Conservation (phyloP, 2,113 vertebrate species). For the Symphodus melops region DNA sequence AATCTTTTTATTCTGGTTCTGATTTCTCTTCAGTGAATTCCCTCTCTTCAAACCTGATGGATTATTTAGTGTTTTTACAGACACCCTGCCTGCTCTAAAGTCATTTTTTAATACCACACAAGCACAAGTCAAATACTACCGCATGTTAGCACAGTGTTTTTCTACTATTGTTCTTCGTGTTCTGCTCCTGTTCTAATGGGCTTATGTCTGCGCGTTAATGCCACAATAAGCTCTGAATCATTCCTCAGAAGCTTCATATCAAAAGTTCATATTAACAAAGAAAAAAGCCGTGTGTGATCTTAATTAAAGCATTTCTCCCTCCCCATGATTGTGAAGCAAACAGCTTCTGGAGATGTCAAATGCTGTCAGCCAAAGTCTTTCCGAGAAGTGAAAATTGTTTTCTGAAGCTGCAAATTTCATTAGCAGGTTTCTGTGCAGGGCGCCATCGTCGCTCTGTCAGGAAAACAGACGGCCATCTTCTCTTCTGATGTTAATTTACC, state of each 20-base stretch:
- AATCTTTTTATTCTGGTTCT: constrained; percentile 48
- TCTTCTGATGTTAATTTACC: constrained; percentile 12
- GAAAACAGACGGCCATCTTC: constrained; percentile 11
- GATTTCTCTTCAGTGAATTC: constrained; percentile 47
- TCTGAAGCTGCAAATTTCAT: constrained; percentile 42
- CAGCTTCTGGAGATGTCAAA: constrained; percentile 19
- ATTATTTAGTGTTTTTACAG: constrained; percentile 42
- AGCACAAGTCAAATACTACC: constrained; percentile 15
- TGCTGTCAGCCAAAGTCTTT: constrained; percentile 23
- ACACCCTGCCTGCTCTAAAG: constrained; percentile 15
- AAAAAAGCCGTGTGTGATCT: constrained; percentile 21
- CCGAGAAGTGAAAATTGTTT: constrained; percentile 14
- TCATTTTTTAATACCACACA: constrained; percentile 43
- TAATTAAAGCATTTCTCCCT: constrained; percentile 31
- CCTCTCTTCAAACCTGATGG: constrained; percentile 42
- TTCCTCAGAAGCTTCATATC: neutral
- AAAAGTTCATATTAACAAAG: neutral
- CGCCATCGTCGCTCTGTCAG: constrained; percentile 12
- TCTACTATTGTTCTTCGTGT: constrained; percentile 1
- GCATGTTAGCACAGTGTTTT: constrained; percentile 4
- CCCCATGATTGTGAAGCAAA: constrained; percentile 4
- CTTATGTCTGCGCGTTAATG: constrained; percentile 6
- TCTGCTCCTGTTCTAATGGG: constrained; percentile 1
- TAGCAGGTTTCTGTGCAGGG: constrained; percentile 15
- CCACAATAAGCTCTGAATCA: constrained; percentile 2